Evolutionary conservation across 1,140 invertebrate genomes (phyloP).

Genomic region (Bradynema listronoti): DNA sequence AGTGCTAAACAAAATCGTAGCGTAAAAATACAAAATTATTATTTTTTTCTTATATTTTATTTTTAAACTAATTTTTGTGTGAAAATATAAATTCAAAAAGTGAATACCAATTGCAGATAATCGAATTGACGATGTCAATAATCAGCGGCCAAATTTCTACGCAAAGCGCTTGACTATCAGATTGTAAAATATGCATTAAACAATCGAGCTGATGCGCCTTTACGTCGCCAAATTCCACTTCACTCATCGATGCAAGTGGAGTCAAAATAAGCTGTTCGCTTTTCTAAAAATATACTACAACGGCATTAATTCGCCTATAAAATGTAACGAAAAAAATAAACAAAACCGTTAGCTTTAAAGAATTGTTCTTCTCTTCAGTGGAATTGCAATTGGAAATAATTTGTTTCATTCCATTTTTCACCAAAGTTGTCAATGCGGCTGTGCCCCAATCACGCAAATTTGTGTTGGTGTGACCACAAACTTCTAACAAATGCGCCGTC

Average conservation of each 20-base stretch:
- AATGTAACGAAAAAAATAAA: neutral
- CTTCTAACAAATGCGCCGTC: constrained; percentile 89
- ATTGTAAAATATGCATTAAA: constrained; percentile 66
- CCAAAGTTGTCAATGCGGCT: constrained; percentile 86
- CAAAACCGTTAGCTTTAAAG: constrained; percentile 10
- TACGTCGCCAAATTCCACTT: constrained; percentile 81
- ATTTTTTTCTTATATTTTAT: constrained; percentile 11
- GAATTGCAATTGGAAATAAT: constrained; percentile 1
- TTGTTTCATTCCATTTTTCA: constrained; percentile 68
- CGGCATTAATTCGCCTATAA: neutral
- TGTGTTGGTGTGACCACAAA: constrained; percentile 88
- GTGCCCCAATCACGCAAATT: constrained; percentile 94
- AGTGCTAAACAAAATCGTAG: constrained; percentile 21
- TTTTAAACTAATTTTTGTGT: constrained; percentile 7
- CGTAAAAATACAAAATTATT: neutral
- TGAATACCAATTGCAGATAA: constrained; percentile 63
- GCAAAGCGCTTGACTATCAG: constrained; percentile 16
- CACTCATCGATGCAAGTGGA: constrained; percentile 80
- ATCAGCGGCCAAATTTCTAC: constrained; percentile 84
- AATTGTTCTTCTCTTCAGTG: neutral
- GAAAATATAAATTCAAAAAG: neutral
- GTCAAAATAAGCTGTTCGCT: constrained; percentile 72
- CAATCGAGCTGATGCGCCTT: constrained; percentile 88
- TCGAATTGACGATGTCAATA: constrained; percentile 84
- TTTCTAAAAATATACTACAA: constrained; percentile 24